Percentiles rank a stretch among this genome's conserved stretches.
phyloP scores from a whole-genome alignment of 2,113 vertebrate species.

The Caranx ignobilis region DNA sequence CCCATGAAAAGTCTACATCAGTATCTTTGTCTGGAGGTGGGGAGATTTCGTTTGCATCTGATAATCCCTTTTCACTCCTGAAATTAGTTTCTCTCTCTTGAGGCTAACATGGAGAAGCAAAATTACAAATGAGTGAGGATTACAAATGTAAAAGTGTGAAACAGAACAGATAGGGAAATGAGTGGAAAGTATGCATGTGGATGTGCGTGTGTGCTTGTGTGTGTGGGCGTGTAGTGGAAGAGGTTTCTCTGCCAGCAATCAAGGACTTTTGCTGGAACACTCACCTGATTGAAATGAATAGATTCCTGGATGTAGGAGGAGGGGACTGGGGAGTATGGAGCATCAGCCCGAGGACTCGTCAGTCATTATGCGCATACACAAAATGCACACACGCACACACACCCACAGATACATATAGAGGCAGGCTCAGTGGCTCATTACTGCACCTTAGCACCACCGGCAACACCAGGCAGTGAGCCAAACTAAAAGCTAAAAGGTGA shows the following conservation, averaged over 20 bases:
- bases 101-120: conserved; percentile 61
- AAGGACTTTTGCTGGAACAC: conserved; percentile 49
- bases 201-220: conserved; percentile 13
- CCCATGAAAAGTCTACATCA: conserved; percentile 71
- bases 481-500: conserved; percentile 43
- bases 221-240: conserved; percentile 34
- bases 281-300: conserved; percentile 68
- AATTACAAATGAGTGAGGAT: conserved; percentile 74
- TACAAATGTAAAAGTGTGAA: conserved; percentile 77
- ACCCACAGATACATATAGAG: conserved; percentile 6
- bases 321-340: conserved; percentile 23
- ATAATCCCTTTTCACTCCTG: conserved; percentile 75
- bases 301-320: conserved; percentile 51
- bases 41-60: conserved; percentile 72
- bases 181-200: conserved; percentile 17
- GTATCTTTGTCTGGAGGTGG: conserved; percentile 77
- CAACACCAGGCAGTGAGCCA: conserved; percentile 57
- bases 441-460: conserved; percentile 63
- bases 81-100: conserved; percentile 76
- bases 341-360: conserved; percentile 42
- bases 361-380: conserved; percentile 25
- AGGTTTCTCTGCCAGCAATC: conserved; percentile 51
- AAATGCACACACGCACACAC: conserved; percentile 4
- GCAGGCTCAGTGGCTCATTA: conserved; percentile 60
- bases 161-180: conserved; percentile 67